Percentiles rank a stretch among this genome's conserved stretches.
phyloP scores from a whole-genome alignment of 2,797 vertebrate genomes.

The Amblyraja radiata region DNA sequence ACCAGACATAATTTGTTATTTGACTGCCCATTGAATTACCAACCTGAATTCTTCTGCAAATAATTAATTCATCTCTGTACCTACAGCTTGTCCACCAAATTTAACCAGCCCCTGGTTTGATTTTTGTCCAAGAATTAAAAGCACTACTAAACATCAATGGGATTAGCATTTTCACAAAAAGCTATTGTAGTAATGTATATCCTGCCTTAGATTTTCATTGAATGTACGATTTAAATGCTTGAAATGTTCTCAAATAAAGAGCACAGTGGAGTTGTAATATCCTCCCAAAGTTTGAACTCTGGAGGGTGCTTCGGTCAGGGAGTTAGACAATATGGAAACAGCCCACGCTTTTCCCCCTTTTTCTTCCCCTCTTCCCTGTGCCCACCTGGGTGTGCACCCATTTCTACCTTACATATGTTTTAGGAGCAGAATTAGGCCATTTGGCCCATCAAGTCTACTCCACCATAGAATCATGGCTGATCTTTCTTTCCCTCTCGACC shows the following conservation, averaged over 20 bases:
- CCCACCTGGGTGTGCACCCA: too few species aligned
- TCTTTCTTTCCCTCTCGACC: too few species aligned
- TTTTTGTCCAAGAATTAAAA: background rate
- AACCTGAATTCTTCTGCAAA: background rate
- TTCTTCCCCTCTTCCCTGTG: too few species aligned
- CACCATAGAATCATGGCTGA: too few species aligned
- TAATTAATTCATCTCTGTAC: background rate
- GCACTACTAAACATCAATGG: background rate
- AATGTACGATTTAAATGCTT: background rate
- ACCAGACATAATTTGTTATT: background rate
- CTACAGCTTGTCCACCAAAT: background rate
- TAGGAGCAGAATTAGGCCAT: too few species aligned
- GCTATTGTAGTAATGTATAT: background rate
- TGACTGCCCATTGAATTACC: background rate
- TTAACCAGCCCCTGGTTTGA: background rate
- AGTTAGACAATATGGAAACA: too few species aligned
- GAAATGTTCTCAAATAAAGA: background rate
- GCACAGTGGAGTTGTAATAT: background rate
- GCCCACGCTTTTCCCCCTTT: too few species aligned
- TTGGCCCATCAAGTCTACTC: too few species aligned
- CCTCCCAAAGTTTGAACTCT: background rate
- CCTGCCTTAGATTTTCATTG: background rate
- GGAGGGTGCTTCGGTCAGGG: background rate
- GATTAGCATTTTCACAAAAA: background rate
- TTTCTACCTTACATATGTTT: too few species aligned